These are phyloP conservation scores for Tauraco erythrolophus DNA, from an alignment of 2,113 vertebrate species.

Conservation along the genomic window DNA sequence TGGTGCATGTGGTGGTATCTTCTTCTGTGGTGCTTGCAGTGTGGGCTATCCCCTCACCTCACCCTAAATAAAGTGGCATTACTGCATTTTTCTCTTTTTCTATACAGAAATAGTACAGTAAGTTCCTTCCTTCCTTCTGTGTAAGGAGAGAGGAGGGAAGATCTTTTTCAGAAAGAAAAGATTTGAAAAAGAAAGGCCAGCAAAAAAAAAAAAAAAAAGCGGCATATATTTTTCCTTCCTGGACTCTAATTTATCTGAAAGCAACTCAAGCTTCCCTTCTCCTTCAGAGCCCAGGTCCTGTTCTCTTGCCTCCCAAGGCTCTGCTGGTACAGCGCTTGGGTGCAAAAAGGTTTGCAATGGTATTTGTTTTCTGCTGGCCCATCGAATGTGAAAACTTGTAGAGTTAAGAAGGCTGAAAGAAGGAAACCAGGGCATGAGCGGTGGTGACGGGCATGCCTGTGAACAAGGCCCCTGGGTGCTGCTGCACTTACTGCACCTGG, in stretches of 20 bases:
- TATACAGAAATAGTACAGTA: background rate
- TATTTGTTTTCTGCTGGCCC: background rate
- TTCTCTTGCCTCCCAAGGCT: background rate
- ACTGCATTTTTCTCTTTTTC: background rate
- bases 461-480: background rate
- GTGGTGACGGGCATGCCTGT: background rate
- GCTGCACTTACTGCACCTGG: background rate
- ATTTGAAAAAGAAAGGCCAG: background rate
- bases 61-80: background rate
- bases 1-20: background rate
- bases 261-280: background rate
- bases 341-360: background rate
- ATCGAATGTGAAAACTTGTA: background rate
- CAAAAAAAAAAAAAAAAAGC: background rate
- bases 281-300: background rate
- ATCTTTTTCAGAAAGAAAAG: background rate
- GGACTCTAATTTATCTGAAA: background rate
- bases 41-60: background rate
- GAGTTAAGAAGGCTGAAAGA: background rate
- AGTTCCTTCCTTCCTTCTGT: background rate
- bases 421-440: background rate
- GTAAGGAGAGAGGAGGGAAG: background rate
- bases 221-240: background rate
- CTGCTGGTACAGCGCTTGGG: rapidly evolving
- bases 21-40: slow-evolving; percentile 34